These are phyloP conservation scores for Globodera rostochiensis DNA, from an alignment of 1,140 invertebrate species.

Conservation along the genomic window DNA sequence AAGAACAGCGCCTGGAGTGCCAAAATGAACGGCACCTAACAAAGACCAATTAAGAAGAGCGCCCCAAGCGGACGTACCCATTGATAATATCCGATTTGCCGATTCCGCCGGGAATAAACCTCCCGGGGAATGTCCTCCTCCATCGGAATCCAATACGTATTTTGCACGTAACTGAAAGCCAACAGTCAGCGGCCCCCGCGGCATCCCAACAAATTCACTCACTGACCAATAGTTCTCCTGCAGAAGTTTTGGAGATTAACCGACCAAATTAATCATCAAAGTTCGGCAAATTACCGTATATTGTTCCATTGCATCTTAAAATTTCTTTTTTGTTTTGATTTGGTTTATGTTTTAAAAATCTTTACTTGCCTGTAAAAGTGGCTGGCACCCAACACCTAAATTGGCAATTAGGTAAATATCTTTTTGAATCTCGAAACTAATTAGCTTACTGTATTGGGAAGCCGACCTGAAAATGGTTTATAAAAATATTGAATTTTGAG, in stretches of 20 bases:
- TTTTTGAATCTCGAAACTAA: background rate
- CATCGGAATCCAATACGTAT: conserved; percentile 66
- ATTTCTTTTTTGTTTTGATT: background rate
- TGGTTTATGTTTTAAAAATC: background rate
- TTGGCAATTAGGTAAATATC: background rate
- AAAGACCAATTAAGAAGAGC: background rate
- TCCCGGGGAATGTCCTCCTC: conserved; percentile 63
- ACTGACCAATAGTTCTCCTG: conserved; percentile 26
- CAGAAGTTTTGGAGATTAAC: conserved; percentile 24
- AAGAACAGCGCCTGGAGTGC: conserved; percentile 70
- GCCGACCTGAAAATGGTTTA: conserved; percentile 42
- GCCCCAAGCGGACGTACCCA: conserved; percentile 62
- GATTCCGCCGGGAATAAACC: conserved; percentile 62
- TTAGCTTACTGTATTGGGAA: conserved; percentile 57
- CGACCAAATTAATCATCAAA: background rate
- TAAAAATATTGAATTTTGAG: conserved; percentile 21
- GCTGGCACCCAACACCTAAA: conserved; percentile 64
- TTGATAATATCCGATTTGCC: conserved; percentile 68
- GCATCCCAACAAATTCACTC: background rate
- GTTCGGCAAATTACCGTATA: conserved; percentile 59
- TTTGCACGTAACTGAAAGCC: conserved; percentile 58
- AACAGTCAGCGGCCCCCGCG: background rate
- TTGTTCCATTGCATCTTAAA: conserved; percentile 64
- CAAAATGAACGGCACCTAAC: conserved; percentile 65
- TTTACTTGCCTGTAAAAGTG: conserved; percentile 56